A percentile compares a stretch with the other conserved stretches of the same genome.
Conservation (phyloP, 1,140 invertebrate species). For the Anoplophora glabripennis region DNA sequence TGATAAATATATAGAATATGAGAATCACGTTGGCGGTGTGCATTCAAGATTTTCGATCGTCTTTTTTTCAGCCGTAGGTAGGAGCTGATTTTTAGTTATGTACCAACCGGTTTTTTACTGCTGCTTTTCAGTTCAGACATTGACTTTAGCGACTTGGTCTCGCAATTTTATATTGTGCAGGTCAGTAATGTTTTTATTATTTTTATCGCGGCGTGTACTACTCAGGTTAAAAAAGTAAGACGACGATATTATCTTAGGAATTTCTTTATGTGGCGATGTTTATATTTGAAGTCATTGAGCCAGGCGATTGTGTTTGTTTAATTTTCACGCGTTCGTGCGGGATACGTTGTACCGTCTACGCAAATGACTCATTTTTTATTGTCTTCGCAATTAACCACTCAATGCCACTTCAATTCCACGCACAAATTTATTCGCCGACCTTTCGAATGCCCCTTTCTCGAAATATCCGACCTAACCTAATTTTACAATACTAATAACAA, state of each 20-base stretch:
- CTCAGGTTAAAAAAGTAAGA: constrained; percentile 29
- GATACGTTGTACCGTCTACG: constrained; percentile 7
- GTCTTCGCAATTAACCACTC: constrained; percentile 1
- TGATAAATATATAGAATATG: not conserved
- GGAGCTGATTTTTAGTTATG: constrained; percentile 28
- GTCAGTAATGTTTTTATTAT: constrained; percentile 41
- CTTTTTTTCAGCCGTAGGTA: constrained; percentile 34
- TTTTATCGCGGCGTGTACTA: constrained; percentile 34
- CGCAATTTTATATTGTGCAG: constrained; percentile 37
- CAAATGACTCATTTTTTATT: constrained; percentile 11
- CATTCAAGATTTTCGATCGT: constrained; percentile 26
- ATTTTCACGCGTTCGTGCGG: constrained; percentile 12
- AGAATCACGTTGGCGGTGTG: constrained; percentile 17
- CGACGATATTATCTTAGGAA: constrained; percentile 17
- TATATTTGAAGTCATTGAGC: constrained; percentile 20
- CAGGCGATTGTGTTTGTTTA: constrained; percentile 11
- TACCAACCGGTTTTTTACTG: constrained; percentile 37
- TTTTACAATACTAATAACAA: too few species aligned
- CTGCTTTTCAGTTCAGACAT: constrained; percentile 36
- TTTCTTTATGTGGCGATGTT: constrained; percentile 21
- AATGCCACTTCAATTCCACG: too few species aligned
- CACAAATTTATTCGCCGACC: too few species aligned
- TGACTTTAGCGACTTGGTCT: constrained; percentile 30
- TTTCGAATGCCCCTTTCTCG: too few species aligned
- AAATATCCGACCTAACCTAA: too few species aligned